phyloP scores from a whole-genome alignment of 1,140 invertebrate species.

The Euura lappo region DNA sequence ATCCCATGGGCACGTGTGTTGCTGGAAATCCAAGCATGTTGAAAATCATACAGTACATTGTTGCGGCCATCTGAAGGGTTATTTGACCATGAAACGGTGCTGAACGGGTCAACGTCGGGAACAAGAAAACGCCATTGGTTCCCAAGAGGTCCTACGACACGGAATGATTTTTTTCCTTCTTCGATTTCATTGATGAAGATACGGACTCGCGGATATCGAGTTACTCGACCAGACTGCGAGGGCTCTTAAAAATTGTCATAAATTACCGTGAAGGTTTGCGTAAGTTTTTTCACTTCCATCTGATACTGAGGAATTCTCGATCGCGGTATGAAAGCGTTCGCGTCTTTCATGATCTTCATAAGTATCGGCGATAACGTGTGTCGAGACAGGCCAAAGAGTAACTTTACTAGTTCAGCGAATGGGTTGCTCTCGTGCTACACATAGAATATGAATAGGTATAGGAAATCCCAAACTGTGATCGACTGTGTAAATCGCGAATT shows the following conservation, averaged over 20 bases:
- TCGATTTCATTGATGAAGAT: constrained; percentile 12
- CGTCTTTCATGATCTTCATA: constrained; percentile 47
- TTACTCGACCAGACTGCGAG: too few relatives aligned
- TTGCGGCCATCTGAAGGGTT: constrained; percentile 64
- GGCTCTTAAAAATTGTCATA: not conserved
- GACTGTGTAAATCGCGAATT: too few relatives aligned
- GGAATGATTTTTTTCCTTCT: constrained; percentile 18
- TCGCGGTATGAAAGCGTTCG: constrained; percentile 53
- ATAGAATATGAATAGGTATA: too few relatives aligned
- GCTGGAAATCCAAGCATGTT: constrained; percentile 80
- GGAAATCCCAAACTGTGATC: too few relatives aligned
- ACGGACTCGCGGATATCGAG: not conserved
- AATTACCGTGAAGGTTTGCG: constrained; percentile 43
- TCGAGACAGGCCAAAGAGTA: constrained; percentile 49
- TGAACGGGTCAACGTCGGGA: constrained; percentile 70
- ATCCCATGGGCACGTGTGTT: constrained; percentile 75
- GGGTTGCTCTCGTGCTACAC: constrained; percentile 51
- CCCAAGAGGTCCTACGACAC: constrained; percentile 61
- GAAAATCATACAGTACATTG: constrained; percentile 74
- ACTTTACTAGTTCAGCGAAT: constrained; percentile 54
- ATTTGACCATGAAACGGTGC: constrained; percentile 72
- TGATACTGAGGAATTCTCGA: constrained; percentile 41
- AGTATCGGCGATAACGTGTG: constrained; percentile 53
- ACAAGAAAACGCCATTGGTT: constrained; percentile 76
- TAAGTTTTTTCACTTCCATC: constrained; percentile 40